Base-by-base conservation (phyloP, 92 coral and sea anemone genomes). In the Actinostola sp. region DNA sequence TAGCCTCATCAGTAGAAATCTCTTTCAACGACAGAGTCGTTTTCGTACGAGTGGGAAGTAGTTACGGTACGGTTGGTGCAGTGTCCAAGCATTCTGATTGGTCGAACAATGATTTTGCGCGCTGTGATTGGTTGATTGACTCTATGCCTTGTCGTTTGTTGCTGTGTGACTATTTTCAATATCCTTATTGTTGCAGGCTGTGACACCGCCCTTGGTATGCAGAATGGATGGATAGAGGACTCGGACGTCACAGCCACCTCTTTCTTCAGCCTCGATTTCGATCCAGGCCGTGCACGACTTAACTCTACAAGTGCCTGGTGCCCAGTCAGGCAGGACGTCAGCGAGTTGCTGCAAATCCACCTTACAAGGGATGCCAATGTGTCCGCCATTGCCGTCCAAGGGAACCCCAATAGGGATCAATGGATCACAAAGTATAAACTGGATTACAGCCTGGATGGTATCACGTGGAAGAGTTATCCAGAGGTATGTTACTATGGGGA, bases 211-310 rank as follows among this genome's bases (percentile, higher is more conserved):
- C 85, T 90, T 1, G 97, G 97, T 11, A 66, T 90, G 80, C 92
- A 90, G 61, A 73, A 64, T 31, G 83, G 79, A 23, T 90, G 97
- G 97, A 80, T 84, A 2, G 88, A 76, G 42, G 82, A 87, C 61
- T 66, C 77, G 4, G 87, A 77, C 21, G 67, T 90, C 28, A 90
- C 97, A 59, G 97, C 97, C 2, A 82, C 92, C 12, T 87, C 97
- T 14, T 84, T 90, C 32, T 60, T 63, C 0, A 82, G 74, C 44
- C 28, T 76, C 35, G 73, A 61, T 27, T 62, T 67, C 46, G 97
- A 90, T 21, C 97, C 97, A 7, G 97, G 77, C 63, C 84, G 84
- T n/a, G 97, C 97, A 56, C 89, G 97, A 61, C 90, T 91, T 63
- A 85, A 87, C 75, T 92, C 93, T 0, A 65, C 73, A 43, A 86